Conservation (phyloP, 2,888 invertebrate genomes). For the Chalcosyrphus nemorum region DNA sequence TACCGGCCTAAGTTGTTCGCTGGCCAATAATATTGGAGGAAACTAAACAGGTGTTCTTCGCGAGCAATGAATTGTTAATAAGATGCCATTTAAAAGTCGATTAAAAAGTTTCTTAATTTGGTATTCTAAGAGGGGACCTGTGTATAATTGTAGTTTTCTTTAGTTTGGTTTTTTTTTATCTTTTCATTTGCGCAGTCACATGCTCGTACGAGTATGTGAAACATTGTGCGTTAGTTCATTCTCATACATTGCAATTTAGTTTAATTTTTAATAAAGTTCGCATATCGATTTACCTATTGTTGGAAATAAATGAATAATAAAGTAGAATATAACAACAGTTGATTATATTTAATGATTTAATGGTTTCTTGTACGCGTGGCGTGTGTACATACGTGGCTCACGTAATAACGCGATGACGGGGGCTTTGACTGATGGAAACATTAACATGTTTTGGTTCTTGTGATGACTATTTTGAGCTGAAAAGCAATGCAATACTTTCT, state of each 20-base stretch:
- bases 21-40: background rate
- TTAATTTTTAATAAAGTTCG: slow-evolving; percentile 15
- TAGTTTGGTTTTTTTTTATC: background rate
- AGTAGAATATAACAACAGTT: background rate
- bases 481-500: no score
- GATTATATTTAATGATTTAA: background rate
- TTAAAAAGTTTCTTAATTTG: no score
- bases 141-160: background rate
- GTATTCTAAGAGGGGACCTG: background rate
- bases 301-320: slow-evolving; percentile 23
- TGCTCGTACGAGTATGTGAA: background rate
- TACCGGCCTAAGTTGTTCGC: slow-evolving; percentile 83
- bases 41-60: background rate
- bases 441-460: no score
- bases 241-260: background rate
- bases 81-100: no score
- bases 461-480: no score
- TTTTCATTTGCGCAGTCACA: background rate
- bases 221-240: background rate
- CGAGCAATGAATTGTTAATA: background rate
- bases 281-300: slow-evolving; percentile 35
- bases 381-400: no score
- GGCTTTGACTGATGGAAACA: no score
- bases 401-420: no score
- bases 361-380: no score